phyloP scores from a whole-genome alignment of 1,140 invertebrate species.

The Cydia amplana region DNA sequence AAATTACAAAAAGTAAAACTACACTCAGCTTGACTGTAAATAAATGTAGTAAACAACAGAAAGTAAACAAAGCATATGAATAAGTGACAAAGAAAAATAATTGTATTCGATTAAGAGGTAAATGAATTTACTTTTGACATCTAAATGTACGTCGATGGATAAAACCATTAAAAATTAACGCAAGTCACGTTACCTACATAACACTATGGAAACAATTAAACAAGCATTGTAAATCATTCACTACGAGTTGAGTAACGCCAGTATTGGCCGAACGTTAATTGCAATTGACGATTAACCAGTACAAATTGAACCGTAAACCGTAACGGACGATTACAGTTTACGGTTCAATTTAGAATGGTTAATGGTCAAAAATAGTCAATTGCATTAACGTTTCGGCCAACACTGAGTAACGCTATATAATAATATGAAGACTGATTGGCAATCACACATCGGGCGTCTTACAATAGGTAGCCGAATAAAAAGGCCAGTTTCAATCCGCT shows the following conservation, averaged over 20 bases:
- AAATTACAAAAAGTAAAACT: too few relatives aligned
- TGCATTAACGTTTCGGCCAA: too few relatives aligned
- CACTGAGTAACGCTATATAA: too few relatives aligned
- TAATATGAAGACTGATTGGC: constrained; percentile 59
- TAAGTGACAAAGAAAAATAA: constrained; percentile 22
- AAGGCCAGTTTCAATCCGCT: constrained; percentile 60
- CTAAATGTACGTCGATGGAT: background rate
- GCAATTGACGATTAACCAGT: too few relatives aligned
- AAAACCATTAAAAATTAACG: constrained; percentile 2
- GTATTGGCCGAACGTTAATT: too few relatives aligned
- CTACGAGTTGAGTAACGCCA: constrained; percentile 46
- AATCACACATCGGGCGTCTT: constrained; percentile 47
- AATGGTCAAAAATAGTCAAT: too few relatives aligned
- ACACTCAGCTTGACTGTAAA: too few relatives aligned
- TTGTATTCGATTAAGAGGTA: background rate
- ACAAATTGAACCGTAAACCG: too few relatives aligned
- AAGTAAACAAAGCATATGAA: constrained; percentile 32
- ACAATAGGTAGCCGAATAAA: constrained; percentile 57
- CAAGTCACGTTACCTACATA: constrained; percentile 8
- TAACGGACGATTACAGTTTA: too few relatives aligned
- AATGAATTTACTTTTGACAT: background rate
- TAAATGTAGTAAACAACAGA: too few relatives aligned
- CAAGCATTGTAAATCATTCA: constrained; percentile 51
- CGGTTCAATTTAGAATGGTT: too few relatives aligned
- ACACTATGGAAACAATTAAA: constrained; percentile 53